These are phyloP conservation scores for Drosophila incognita DNA, from an alignment of 2,888 invertebrate genomes.

Conservation along the genomic window DNA sequence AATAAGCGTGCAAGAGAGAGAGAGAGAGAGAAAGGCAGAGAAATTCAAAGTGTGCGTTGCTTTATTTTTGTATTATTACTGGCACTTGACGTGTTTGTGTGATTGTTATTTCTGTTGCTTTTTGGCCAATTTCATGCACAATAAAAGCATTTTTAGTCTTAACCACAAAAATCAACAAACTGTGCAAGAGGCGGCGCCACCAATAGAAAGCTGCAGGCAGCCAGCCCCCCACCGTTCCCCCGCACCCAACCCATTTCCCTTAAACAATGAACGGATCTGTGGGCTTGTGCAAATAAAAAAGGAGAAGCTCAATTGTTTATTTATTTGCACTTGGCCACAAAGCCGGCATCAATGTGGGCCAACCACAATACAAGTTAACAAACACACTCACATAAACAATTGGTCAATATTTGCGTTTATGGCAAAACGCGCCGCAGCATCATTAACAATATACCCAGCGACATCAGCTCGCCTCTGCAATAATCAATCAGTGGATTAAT, in stretches of 20 bases:
- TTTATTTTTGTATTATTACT: constrained; percentile 13
- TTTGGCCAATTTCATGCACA: constrained; percentile 59
- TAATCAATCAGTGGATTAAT: constrained; percentile 44
- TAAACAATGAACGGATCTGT: constrained; percentile 1
- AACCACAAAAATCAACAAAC: constrained; percentile 73
- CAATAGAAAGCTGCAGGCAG: constrained; percentile 57
- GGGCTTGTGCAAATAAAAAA: constrained; percentile 20
- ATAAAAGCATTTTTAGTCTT: constrained; percentile 47
- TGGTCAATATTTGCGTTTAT: constrained; percentile 52
- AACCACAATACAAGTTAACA: constrained; percentile 33
- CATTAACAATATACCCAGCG: constrained; percentile 21
- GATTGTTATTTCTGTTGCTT: constrained; percentile 10
- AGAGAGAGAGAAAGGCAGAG: not conserved
- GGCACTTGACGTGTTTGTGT: constrained; percentile 14
- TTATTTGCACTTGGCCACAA: constrained; percentile 48
- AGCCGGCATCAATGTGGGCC: constrained; percentile 51
- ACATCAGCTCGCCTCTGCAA: not conserved
- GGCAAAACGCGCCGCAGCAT: constrained; percentile 37
- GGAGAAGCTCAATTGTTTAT: constrained; percentile 41
- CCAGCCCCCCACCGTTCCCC: not conserved
- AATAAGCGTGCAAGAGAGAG: constrained; percentile 27
- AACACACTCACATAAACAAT: constrained; percentile 20
- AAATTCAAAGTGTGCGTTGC: constrained; percentile 26
- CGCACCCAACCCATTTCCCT: not conserved
- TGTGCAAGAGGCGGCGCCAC: constrained; percentile 53